Base-by-base conservation (phyloP, 1,140 invertebrate species). In the Caenorhabditis briggsae region DNA sequence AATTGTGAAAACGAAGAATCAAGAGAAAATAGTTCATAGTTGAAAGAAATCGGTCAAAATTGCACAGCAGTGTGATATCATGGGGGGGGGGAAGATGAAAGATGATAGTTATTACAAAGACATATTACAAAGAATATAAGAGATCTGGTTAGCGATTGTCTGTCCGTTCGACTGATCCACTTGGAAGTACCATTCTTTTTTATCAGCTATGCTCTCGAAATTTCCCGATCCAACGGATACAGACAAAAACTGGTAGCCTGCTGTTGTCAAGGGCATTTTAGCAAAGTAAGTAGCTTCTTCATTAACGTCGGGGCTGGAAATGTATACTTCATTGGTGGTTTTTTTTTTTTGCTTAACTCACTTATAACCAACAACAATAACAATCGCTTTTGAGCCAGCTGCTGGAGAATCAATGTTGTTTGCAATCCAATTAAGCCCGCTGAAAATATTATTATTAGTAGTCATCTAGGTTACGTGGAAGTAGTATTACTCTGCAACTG, bases 1-100 rank as follows among this genome's bases (percentile, higher is more conserved):
- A 16, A 46, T 70, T 43, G 9, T 43, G 43, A 6, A 46, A 70
- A 43, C 14, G 8, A 70, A 7, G 11, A 14, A 43, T 16, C 46
- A 43, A 12, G 33, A n/a, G 46, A 16, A 78, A 78, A 43, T 9
- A 2, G 46, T 78, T 78, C 33, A 78, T 78, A 43, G 12, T 11
- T 78, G 70, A 78, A 78, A 78, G 70, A 78, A 78, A 78, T 23
- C 8, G 70, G 70, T 53, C 9, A 23, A 23, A 78, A 14, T 78
- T 78, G 70, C 70, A 78, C 70, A 78, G 23, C 23, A 78, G 11
- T 12, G 18, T 61, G 59, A 61, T 61, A 61, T 61, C 59, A 41
- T 20, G 12, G 0, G 33, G 20, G 33, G 3, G 33, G 33, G 46
- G 3, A 50, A 46, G n/a, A 23, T 14, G 20, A n/a, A 11, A 50